phyloP scores from a whole-genome alignment of 2,113 vertebrate species.

The Choloepus hoffmanni region DNA sequence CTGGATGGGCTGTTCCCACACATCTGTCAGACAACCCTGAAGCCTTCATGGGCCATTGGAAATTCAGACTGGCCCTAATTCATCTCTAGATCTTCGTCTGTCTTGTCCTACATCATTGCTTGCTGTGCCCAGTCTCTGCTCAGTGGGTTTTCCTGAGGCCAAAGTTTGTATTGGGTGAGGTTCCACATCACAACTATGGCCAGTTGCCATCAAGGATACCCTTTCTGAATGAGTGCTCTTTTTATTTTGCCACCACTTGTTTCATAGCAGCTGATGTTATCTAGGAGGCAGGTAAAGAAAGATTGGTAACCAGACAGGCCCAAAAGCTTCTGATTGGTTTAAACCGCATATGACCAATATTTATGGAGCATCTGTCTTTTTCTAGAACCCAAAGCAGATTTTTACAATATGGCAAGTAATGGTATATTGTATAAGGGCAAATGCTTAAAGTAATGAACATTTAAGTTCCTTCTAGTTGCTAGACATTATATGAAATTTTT shows the following conservation, averaged over 20 bases:
- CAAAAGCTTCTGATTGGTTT: neutral
- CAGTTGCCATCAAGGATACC: neutral
- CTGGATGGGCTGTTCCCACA: constrained; percentile 30
- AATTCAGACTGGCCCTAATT: neutral
- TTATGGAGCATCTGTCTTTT: neutral
- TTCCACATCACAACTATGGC: too few species aligned
- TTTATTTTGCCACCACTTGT: neutral
- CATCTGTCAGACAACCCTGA: neutral
- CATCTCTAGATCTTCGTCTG: neutral
- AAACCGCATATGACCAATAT: neutral
- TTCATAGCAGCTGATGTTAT: neutral
- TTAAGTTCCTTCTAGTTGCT: neutral
- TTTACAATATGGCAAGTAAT: neutral
- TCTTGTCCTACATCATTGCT: neutral
- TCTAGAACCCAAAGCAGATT: neutral
- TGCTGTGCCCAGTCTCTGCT: neutral
- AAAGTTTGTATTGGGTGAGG: neutral
- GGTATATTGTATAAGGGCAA: neutral
- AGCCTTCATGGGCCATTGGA: neutral
- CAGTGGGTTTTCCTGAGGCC: neutral
- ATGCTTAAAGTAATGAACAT: neutral
- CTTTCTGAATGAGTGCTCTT: neutral
- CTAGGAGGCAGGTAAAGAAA: neutral
- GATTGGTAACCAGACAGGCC: neutral
- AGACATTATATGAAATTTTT: neutral